Percentiles rank a stretch among this genome's conserved stretches.
Conservation (phyloP, 1,140 invertebrate species). For the Venustaconcha ellipsiformis region DNA sequence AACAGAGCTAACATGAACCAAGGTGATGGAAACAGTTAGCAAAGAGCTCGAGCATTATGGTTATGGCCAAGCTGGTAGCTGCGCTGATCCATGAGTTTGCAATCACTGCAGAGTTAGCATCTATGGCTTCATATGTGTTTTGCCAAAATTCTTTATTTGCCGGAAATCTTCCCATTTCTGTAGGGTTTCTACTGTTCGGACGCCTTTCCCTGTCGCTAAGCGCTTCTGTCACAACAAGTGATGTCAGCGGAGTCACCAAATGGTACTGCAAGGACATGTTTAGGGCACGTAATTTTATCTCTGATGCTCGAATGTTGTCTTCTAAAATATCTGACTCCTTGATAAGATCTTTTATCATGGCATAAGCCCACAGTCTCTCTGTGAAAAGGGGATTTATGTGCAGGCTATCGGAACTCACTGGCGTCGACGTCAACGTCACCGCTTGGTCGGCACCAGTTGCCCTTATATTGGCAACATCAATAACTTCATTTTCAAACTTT, state of each 20-base stretch:
- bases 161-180: too few relatives aligned
- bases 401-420: not conserved
- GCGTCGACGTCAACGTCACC: slow-evolving; percentile 2
- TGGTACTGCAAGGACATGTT: slow-evolving; percentile 1
- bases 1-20: too few relatives aligned
- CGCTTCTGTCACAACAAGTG: slow-evolving; percentile 11
- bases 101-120: too few relatives aligned
- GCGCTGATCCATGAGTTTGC: too few relatives aligned
- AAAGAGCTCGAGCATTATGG: too few relatives aligned
- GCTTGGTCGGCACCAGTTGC: not conserved
- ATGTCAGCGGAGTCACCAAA: slow-evolving; percentile 18
- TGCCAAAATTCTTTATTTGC: too few relatives aligned
- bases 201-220: too few relatives aligned
- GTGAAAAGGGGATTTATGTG: not conserved
- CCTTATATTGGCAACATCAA: not conserved
- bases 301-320: not conserved
- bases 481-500: not conserved
- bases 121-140: too few relatives aligned
- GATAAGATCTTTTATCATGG: not conserved
- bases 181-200: too few relatives aligned
- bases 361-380: slow-evolving; percentile 3
- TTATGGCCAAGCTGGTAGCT: too few relatives aligned
- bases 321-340: not conserved
- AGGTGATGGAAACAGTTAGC: too few relatives aligned
- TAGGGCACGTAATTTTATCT: not conserved